Conservation (phyloP, 2,797 vertebrate species). For the Falco novaeseelandiae region DNA sequence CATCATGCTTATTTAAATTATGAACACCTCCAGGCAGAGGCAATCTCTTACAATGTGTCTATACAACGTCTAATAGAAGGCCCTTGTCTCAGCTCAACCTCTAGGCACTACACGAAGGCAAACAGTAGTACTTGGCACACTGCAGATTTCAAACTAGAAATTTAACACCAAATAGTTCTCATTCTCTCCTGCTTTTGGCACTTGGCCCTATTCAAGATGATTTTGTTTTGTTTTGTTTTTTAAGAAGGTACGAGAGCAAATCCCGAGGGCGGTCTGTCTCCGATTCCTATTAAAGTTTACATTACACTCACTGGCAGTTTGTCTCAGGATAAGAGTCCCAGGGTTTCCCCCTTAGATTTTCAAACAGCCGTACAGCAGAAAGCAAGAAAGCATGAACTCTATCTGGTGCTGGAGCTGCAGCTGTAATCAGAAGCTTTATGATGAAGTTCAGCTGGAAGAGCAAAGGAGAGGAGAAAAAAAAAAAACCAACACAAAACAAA, state of each 20-base stretch:
- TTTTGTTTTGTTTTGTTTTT: background rate
- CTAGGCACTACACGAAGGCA: background rate
- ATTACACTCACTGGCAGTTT: background rate
- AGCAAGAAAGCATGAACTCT: background rate
- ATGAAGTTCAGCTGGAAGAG: constrained; percentile 63
- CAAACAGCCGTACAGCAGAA: background rate
- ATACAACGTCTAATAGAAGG: background rate
- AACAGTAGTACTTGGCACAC: background rate
- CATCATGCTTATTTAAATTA: background rate
- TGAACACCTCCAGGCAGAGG: constrained; percentile 6
- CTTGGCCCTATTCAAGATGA: background rate
- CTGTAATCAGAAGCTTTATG: constrained; percentile 62
- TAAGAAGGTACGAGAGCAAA: constrained; percentile 1
- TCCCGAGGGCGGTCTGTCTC: background rate
- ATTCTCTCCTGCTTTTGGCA: constrained; percentile 14
- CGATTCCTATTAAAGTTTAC: background rate
- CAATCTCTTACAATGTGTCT: background rate
- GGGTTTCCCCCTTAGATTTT: background rate
- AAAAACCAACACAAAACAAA: background rate
- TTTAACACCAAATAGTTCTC: constrained; percentile 28
- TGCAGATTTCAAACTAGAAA: background rate
- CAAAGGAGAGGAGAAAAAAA: background rate
- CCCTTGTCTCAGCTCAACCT: background rate
- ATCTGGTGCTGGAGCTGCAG: constrained; percentile 52
- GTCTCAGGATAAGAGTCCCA: background rate